phyloP scores from a whole-genome alignment of 2,113 vertebrate genomes.

The Campylomormyrus tamandua region DNA sequence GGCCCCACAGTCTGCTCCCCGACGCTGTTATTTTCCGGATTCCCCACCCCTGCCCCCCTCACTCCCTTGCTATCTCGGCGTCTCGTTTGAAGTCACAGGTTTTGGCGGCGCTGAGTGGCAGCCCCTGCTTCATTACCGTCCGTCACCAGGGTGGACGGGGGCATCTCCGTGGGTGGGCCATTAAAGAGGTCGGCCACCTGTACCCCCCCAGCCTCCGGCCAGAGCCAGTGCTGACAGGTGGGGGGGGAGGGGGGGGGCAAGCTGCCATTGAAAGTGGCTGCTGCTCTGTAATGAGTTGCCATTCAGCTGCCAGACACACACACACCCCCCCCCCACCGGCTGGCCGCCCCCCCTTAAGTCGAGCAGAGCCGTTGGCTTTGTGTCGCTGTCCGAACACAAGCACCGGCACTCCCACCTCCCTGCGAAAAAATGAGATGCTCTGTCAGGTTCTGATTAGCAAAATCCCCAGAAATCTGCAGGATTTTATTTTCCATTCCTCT shows the following conservation, averaged over 20 bases:
- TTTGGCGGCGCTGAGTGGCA: slow-evolving; percentile 13
- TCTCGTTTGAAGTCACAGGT: not conserved
- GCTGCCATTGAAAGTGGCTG: slow-evolving; percentile 4
- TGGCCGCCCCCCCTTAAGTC: not conserved
- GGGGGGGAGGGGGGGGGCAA: not conserved
- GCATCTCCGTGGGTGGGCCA: slow-evolving; percentile 33
- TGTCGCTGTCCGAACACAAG: not conserved
- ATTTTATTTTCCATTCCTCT: not conserved
- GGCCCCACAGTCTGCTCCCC: not conserved
- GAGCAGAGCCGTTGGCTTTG: not conserved
- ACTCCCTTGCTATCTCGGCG: not conserved
- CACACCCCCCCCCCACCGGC: not conserved
- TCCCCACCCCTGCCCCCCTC: not conserved
- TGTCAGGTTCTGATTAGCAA: not conserved
- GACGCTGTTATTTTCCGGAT: not conserved
- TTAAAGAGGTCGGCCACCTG: slow-evolving; percentile 44
- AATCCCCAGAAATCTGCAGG: not conserved
- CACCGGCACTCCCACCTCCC: not conserved
- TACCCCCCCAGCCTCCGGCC: slow-evolving; percentile 18
- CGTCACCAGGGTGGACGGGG: slow-evolving; percentile 15
- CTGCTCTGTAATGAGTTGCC: slow-evolving; percentile 16
- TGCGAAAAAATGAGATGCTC: not conserved
- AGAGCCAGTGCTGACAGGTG: slow-evolving; percentile 24
- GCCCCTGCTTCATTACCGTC: slow-evolving; percentile 18
- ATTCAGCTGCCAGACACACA: slow-evolving; percentile 17